Base-by-base conservation (phyloP, 2,113 vertebrate species). In the Andinoacara biseriatus region DNA sequence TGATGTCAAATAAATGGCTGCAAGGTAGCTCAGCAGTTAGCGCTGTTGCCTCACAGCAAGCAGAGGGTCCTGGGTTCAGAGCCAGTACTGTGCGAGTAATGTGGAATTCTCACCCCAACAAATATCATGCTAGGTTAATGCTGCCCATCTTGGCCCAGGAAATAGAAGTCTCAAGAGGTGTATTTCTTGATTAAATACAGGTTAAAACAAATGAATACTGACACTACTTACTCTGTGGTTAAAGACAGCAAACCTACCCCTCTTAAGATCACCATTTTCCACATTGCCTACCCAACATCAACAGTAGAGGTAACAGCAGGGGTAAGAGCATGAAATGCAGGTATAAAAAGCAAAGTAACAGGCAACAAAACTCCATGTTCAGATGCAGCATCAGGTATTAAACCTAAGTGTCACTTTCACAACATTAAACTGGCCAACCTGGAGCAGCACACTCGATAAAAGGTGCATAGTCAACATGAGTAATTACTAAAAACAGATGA, bases 401-500 rank as follows among this genome's bases (percentile, higher is more conserved):
- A 74, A 35, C 11, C 11, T 8, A 20, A 63, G 81, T 69, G 57
- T 72, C 40, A 62, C 76, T 61, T 59, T 78, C 54, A 46, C 43
- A 33, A 40, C 49, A 24, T 14, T 5, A 76, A 56, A 49, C 46
- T 11, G 6, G 6, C 20, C 35, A 74, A 74, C 58, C 20, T 31
- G 78, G 29, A 52, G 60, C 67, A 72, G 46, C 17, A 72, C 67
- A 54, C 18, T 52, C n/a, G 26, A 54, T 54, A 72, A 72, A 72
- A 72, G 46, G 46, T 54, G 67, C 67, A 72, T 3, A 72, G 46
- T 29, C 58, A 56, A 35, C 10, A 54, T 10, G 20, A 67, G 40
- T 2, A 82, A 75, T 78, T 46, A 14, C 84, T 24, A 35, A 84
- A 31, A 79, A 83, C 69, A 76, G 61, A 69, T 46, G 10, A 46